Evolutionary conservation across 2,797 vertebrate species (phyloP).

Genomic region (Rhincodon typus): DNA sequence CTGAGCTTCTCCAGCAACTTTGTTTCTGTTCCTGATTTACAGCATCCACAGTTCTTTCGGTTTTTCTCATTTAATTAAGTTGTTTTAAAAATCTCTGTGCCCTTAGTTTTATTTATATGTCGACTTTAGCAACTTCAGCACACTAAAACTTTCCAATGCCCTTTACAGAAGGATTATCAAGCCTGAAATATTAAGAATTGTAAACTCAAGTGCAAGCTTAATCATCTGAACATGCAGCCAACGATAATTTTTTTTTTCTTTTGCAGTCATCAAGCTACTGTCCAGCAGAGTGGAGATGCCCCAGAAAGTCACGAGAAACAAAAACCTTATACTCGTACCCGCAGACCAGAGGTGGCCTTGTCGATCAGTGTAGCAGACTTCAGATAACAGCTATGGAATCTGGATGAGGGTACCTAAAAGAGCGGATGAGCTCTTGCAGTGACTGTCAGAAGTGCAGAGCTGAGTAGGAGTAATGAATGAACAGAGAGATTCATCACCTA

Average conservation of each 20-base stretch:
- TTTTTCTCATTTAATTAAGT: not conserved
- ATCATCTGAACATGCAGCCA: not conserved
- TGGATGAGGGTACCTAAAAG: not conserved
- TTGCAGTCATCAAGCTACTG: constrained; percentile 43
- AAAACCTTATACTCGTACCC: not conserved
- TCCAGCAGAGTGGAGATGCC: constrained; percentile 32
- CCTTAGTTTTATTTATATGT: not conserved
- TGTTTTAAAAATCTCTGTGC: not conserved
- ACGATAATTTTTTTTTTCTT: constrained; percentile 20
- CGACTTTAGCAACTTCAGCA: not conserved
- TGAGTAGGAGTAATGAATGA: not conserved
- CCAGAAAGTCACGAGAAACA: constrained; percentile 20
- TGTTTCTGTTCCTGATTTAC: too few species aligned
- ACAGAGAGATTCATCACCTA: not conserved
- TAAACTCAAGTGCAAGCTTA: not conserved
- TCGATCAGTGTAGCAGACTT: constrained; percentile 61
- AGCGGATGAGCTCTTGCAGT: not conserved
- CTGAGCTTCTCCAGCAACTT: too few species aligned
- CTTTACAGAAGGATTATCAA: not conserved
- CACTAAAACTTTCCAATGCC: not conserved
- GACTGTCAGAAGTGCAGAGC: not conserved
- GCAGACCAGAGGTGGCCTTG: constrained; percentile 56
- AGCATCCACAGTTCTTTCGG: too few species aligned
- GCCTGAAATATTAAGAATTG: not conserved
- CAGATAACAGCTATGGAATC: constrained; percentile 49